phyloP scores from a whole-genome alignment of 2,888 invertebrate genomes.

The Rotaria macrura region DNA sequence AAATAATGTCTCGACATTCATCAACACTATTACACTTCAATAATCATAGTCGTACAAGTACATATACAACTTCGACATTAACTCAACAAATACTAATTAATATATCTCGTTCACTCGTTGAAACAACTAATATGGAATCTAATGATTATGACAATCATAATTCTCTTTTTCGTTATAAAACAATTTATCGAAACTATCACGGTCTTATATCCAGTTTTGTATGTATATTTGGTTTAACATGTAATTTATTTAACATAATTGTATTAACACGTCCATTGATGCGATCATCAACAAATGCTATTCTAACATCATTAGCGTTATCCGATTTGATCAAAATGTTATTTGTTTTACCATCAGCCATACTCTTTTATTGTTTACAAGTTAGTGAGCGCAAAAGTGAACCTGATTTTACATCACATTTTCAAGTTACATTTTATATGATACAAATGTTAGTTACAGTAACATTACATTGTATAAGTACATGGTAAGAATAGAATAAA shows the following conservation, averaged over 20 bases:
- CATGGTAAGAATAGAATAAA: background rate
- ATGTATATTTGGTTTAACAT: constrained; percentile 76
- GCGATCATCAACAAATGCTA: constrained; percentile 75
- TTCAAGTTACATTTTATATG: constrained; percentile 7
- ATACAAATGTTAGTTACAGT: constrained; percentile 2
- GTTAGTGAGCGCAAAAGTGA: background rate
- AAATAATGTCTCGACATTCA: background rate
- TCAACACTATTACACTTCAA: background rate
- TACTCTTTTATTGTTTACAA: constrained; percentile 54
- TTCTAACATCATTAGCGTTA: constrained; percentile 70
- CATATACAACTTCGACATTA: background rate
- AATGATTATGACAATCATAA: background rate
- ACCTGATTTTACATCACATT: background rate
- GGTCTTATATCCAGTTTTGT: constrained; percentile 75
- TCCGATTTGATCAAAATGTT: constrained; percentile 76
- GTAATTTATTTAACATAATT: constrained; percentile 82
- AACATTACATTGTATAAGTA: constrained; percentile 15
- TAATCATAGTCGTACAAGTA: background rate
- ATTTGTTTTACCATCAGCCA: constrained; percentile 81
- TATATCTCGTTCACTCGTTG: background rate
- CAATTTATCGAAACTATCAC: constrained; percentile 55
- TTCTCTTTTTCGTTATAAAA: background rate
- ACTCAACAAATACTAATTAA: background rate
- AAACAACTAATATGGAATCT: background rate
- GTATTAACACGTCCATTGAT: constrained; percentile 71